A percentile compares a stretch with the other conserved stretches of the same genome.
phyloP scores from a whole-genome alignment of 92 coral and sea anemone genomes.

The Phenganax subtilis region DNA sequence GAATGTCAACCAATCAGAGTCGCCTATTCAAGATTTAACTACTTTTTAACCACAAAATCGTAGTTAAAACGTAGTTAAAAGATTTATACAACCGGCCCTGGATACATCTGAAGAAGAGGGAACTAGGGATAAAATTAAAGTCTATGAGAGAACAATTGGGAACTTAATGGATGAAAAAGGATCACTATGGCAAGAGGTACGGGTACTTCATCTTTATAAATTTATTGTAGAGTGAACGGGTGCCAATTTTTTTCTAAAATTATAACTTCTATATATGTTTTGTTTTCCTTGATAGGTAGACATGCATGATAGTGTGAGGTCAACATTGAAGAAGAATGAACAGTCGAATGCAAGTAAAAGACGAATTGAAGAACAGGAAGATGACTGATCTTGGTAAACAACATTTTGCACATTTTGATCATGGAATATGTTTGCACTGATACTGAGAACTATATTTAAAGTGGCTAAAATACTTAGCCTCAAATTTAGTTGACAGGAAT shows the following conservation, averaged over 20 bases:
- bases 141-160: constrained; percentile 81
- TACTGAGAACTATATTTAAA: too few relatives aligned
- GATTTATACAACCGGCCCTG: too few relatives aligned
- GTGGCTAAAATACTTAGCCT: too few relatives aligned
- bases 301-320: constrained; percentile 56
- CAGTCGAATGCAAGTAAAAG: constrained; percentile 83
- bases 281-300: constrained; percentile 43
- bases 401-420: too few relatives aligned
- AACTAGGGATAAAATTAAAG: constrained; percentile 69
- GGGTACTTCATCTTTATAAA: too few relatives aligned
- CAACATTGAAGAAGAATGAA: constrained; percentile 72
- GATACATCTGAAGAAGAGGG: constrained; percentile 91
- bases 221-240: neutral
- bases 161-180: constrained; percentile 93
- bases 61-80: too few relatives aligned
- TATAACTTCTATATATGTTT: too few relatives aligned
- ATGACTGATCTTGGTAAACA: constrained; percentile 63
- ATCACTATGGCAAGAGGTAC: constrained; percentile 79
- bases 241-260: neutral
- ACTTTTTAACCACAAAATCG: too few relatives aligned
- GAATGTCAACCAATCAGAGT: too few relatives aligned
- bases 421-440: too few relatives aligned
- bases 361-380: constrained; percentile 76
- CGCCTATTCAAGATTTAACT: too few relatives aligned
- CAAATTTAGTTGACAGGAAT: too few relatives aligned